Evolutionary conservation across 2,113 vertebrate genomes (phyloP).

Genomic region (Oncorhynchus clarkii): DNA sequence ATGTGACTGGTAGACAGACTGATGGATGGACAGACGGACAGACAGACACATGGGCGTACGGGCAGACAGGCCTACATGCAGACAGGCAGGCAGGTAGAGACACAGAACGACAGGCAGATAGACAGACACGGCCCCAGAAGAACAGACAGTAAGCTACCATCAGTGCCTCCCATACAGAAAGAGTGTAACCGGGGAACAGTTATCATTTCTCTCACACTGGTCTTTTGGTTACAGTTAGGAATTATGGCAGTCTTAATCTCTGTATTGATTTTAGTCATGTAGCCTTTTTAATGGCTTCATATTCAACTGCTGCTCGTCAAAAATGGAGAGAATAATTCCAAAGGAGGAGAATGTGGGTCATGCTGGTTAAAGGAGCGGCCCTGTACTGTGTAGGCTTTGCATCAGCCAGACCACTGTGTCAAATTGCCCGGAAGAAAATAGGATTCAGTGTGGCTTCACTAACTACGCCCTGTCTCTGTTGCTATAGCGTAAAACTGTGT

Average conservation of each 20-base stretch:
- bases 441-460: slow-evolving; percentile 15
- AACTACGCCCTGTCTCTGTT: slow-evolving; percentile 10
- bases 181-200: not conserved
- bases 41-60: not conserved
- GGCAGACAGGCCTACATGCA: rapidly evolving
- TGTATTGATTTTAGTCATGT: not conserved
- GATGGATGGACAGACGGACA: not conserved
- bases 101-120: not conserved
- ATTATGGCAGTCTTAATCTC: not conserved
- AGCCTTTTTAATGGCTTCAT: not conserved
- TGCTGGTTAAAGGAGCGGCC: not conserved
- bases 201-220: not conserved
- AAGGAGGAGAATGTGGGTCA: not conserved
- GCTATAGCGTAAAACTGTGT: not conserved
- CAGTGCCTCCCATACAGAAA: not conserved
- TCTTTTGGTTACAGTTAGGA: not conserved
- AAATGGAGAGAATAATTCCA: not conserved
- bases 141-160: not conserved
- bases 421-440: slow-evolving; percentile 38
- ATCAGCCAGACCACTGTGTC: slow-evolving; percentile 24
- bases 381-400: not conserved
- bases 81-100: not conserved
- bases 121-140: not conserved
- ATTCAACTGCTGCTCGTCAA: not conserved
- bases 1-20: not conserved